A percentile compares a stretch with the other conserved stretches of the same genome.
Evolutionary conservation across 1,140 invertebrate species (phyloP).

Genomic region (Dendrolimus kikuchii): DNA sequence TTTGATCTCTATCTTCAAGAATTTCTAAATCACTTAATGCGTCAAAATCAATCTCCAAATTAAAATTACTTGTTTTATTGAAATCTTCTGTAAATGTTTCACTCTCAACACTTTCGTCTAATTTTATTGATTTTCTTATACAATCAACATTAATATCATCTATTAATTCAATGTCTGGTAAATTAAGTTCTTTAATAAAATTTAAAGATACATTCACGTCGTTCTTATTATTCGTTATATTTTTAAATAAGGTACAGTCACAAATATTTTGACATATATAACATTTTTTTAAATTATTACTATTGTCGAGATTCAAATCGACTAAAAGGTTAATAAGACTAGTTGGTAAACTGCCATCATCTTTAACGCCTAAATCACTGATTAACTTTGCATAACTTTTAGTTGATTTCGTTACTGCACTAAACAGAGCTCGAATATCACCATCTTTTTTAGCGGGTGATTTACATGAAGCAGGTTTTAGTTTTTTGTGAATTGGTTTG

Average conservation of each 20-base stretch:
- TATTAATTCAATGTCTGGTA: slow-evolving; percentile 45
- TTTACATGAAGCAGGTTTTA: slow-evolving; percentile 26
- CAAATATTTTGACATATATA: slow-evolving; percentile 41
- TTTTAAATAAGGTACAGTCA: slow-evolving; percentile 31
- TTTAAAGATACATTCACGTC: slow-evolving; percentile 13
- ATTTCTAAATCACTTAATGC: slow-evolving; percentile 12
- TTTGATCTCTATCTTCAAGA: slow-evolving; percentile 10
- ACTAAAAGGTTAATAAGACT: slow-evolving; percentile 50
- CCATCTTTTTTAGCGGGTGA: slow-evolving; percentile 45
- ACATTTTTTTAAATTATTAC: slow-evolving; percentile 29
- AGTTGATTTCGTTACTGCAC: slow-evolving; percentile 55
- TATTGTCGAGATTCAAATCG: slow-evolving; percentile 48
- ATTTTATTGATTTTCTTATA: slow-evolving; percentile 25
- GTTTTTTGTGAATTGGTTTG: slow-evolving; percentile 42
- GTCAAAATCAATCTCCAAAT: slow-evolving; percentile 35
- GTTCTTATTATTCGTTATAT: slow-evolving; percentile 18
- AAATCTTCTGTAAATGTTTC: not conserved
- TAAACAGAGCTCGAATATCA: slow-evolving; percentile 66
- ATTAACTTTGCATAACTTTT: slow-evolving; percentile 57
- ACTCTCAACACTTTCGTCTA: slow-evolving; percentile 8
- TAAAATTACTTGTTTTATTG: slow-evolving; percentile 20
- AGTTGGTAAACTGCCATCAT: slow-evolving; percentile 35
- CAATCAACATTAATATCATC: slow-evolving; percentile 32
- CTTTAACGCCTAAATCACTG: slow-evolving; percentile 44
- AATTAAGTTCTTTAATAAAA: slow-evolving; percentile 19